Conservation (phyloP, 2,113 vertebrate genomes). For the Varanus salvator region DNA sequence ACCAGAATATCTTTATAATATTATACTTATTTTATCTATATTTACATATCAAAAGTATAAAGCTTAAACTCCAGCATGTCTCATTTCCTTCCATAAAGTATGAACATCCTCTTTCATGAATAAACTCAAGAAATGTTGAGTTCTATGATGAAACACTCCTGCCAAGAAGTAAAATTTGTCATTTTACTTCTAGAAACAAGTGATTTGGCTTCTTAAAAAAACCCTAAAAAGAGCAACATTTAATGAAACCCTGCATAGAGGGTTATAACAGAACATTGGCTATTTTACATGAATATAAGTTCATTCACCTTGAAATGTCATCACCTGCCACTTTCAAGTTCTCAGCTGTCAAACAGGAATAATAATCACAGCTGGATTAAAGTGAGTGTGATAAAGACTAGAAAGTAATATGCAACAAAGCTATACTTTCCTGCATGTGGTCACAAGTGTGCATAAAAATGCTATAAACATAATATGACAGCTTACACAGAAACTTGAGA, state of each 20-base stretch:
- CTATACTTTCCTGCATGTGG: not conserved
- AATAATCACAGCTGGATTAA: not conserved
- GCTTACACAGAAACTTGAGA: not conserved
- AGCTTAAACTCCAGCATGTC: not conserved
- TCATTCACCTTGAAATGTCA: not conserved
- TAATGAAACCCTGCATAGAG: not conserved
- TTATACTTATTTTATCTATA: not conserved
- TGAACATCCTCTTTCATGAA: not conserved
- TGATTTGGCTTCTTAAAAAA: not conserved
- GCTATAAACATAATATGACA: not conserved
- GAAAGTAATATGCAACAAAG: not conserved
- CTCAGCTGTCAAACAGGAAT: not conserved
- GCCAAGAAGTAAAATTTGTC: not conserved
- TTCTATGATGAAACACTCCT: not conserved
- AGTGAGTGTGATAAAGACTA: not conserved
- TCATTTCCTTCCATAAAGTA: not conserved
- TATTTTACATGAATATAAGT: not conserved
- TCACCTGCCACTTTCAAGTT: not conserved
- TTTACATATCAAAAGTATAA: not conserved
- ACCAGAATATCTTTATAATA: not conserved
- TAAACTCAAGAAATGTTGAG: not conserved
- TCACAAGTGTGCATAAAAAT: not conserved
- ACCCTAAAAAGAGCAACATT: not conserved
- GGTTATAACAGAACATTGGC: not conserved
- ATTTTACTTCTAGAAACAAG: not conserved